A percentile compares a stretch with the other conserved stretches of the same genome.
Evolutionary conservation across 1,140 invertebrate species (phyloP).

Genomic region (Dendrolimus kikuchii): DNA sequence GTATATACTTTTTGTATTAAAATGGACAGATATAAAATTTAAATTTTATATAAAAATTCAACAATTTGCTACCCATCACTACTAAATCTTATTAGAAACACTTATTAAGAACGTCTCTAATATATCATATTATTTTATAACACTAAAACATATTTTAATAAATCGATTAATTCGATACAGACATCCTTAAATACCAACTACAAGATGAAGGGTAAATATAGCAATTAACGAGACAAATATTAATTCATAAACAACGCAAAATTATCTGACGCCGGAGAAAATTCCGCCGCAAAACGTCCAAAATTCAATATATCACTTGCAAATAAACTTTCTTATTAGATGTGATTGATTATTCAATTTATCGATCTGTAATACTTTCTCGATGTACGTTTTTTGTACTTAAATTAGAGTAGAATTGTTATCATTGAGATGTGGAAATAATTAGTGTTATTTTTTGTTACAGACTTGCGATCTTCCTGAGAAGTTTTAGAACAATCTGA

Average conservation of each 20-base stretch:
- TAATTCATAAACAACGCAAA: conserved; percentile 7
- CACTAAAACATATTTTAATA: conserved; percentile 3
- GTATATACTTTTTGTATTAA: too few species aligned
- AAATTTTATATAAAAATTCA: too few species aligned
- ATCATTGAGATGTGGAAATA: too few species aligned
- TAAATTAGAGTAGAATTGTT: too few species aligned
- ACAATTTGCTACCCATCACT: too few species aligned
- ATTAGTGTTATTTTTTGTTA: too few species aligned
- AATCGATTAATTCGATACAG: conserved; percentile 4
- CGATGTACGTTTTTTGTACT: too few species aligned
- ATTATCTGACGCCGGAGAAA: conserved; percentile 3
- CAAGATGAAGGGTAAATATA: conserved; percentile 2
- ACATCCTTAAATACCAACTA: background rate
- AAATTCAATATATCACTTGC: background rate
- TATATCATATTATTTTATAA: background rate
- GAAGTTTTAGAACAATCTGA: too few species aligned
- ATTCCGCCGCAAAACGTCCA: conserved; percentile 4
- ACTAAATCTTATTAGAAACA: too few species aligned
- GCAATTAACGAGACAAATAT: conserved; percentile 1
- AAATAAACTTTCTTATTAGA: conserved; percentile 12
- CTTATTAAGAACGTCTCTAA: too few species aligned
- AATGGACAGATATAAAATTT: too few species aligned
- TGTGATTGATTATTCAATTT: conserved; percentile 14
- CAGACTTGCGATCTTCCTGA: too few species aligned
- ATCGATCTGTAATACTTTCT: conserved; percentile 5